Percentiles rank a stretch among this genome's conserved stretches.
Evolutionary conservation across 2,113 vertebrate genomes (phyloP).

Genomic region (Probosciger aterrimus): DNA sequence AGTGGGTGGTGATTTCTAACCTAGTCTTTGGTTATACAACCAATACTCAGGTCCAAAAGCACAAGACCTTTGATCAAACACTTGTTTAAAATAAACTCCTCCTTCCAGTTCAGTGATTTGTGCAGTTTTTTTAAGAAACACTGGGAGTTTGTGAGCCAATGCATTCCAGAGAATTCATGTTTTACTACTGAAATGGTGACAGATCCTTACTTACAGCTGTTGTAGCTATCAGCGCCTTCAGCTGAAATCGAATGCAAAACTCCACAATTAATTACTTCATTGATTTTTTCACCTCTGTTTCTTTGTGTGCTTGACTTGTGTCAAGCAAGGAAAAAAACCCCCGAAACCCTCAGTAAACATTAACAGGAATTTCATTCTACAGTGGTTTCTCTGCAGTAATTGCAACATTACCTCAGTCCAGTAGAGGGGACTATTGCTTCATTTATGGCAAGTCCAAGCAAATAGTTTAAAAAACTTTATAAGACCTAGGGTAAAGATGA

Average conservation of each 20-base stretch:
- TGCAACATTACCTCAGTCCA: conserved; percentile 42
- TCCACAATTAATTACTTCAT: neutral
- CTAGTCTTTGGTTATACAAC: neutral
- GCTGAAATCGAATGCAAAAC: neutral
- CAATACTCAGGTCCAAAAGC: neutral
- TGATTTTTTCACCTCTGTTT: conserved; percentile 9
- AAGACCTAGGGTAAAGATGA: neutral
- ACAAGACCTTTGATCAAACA: neutral
- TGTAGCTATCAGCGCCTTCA: neutral
- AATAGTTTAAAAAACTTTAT: neutral
- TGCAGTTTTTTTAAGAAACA: neutral
- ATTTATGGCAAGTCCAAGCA: neutral
- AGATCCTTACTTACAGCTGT: neutral
- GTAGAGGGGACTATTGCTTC: conserved; percentile 71
- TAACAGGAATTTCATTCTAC: neutral
- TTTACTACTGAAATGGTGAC: neutral
- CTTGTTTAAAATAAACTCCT: neutral
- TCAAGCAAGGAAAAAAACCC: neutral
- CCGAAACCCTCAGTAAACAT: neutral
- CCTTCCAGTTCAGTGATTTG: neutral
- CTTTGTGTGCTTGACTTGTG: neutral
- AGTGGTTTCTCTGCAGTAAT: neutral
- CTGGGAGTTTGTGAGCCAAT: neutral
- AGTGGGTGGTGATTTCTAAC: neutral
- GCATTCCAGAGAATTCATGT: neutral